These are phyloP conservation scores for Caprella mutica DNA, from an alignment of 2,888 invertebrate species.

Conservation along the genomic window DNA sequence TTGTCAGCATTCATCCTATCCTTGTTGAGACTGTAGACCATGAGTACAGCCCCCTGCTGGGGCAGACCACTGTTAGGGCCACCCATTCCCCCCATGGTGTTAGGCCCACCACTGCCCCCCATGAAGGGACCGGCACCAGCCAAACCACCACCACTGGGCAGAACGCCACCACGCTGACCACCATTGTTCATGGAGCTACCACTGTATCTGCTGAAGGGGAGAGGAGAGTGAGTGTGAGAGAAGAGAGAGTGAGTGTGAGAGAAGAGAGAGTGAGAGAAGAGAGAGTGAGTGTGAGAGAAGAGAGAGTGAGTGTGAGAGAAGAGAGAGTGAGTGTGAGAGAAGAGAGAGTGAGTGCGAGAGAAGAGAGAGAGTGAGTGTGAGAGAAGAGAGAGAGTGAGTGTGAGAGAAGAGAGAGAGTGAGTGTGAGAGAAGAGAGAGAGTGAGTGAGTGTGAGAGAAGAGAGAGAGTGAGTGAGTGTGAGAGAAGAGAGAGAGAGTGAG, in stretches of 20 bases:
- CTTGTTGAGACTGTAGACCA: slow-evolving; percentile 94
- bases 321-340: not conserved
- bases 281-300: slow-evolving; percentile 4
- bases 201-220: not conserved
- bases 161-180: slow-evolving; percentile 24
- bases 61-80: slow-evolving; percentile 37
- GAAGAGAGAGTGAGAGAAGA: not conserved
- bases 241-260: not conserved
- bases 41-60: slow-evolving; percentile 80
- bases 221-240: not conserved
- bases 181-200: slow-evolving; percentile 28
- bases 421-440: not conserved
- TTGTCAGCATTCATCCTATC: slow-evolving; percentile 89
- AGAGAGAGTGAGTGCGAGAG: too few relatives aligned
- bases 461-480: not conserved
- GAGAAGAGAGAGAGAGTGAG: not conserved
- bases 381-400: not conserved
- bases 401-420: not conserved
- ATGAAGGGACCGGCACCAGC: slow-evolving; percentile 29
- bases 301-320: too few relatives aligned
- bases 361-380: not conserved
- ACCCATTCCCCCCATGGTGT: slow-evolving; percentile 25
- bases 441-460: not conserved
- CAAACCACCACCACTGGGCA: slow-evolving; percentile 15
- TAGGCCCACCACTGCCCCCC: slow-evolving; percentile 30